Evolutionary conservation across 2,797 vertebrate genomes (phyloP).

Genomic region (Danio aesculapii): DNA sequence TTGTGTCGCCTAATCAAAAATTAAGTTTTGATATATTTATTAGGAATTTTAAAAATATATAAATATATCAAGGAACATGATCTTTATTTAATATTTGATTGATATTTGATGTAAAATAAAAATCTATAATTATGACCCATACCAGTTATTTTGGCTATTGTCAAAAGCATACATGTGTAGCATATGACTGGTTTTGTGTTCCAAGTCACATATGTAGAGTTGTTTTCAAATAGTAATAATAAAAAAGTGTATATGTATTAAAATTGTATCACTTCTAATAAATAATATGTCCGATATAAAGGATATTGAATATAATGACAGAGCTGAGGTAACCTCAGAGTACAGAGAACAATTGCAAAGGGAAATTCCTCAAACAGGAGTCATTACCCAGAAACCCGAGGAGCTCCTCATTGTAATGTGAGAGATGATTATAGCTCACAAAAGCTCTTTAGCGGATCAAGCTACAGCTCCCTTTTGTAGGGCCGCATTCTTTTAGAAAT

Average conservation of each 20-base stretch:
- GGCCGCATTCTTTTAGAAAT: conserved; percentile 73
- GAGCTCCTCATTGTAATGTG: conserved; percentile 66
- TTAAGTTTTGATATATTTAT: too few relatives aligned
- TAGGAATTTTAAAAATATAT: too few relatives aligned
- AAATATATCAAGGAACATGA: too few relatives aligned
- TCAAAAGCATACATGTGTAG: too few relatives aligned
- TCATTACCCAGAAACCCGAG: conserved; percentile 73
- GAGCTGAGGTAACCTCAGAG: conserved; percentile 25
- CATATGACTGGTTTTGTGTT: too few relatives aligned
- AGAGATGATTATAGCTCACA: conserved; percentile 64
- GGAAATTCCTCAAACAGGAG: conserved; percentile 80
- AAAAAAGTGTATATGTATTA: not conserved
- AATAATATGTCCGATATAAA: conserved; percentile 8
- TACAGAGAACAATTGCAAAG: conserved; percentile 68
- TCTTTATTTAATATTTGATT: too few relatives aligned
- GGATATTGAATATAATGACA: conserved; percentile 12
- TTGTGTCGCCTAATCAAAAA: too few relatives aligned
- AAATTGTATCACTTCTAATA: not conserved
- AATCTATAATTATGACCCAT: too few relatives aligned
- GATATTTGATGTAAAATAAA: too few relatives aligned
- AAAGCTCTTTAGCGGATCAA: conserved; percentile 68
- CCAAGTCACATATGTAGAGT: too few relatives aligned
- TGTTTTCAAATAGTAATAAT: too few relatives aligned
- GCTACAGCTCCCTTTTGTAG: conserved; percentile 72
- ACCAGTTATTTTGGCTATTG: too few relatives aligned